Evolutionary conservation across 2,113 vertebrate genomes (phyloP), one percentile per base, ranked within the genome.

Genomic region (Xiphophorus maculatus): DNA sequence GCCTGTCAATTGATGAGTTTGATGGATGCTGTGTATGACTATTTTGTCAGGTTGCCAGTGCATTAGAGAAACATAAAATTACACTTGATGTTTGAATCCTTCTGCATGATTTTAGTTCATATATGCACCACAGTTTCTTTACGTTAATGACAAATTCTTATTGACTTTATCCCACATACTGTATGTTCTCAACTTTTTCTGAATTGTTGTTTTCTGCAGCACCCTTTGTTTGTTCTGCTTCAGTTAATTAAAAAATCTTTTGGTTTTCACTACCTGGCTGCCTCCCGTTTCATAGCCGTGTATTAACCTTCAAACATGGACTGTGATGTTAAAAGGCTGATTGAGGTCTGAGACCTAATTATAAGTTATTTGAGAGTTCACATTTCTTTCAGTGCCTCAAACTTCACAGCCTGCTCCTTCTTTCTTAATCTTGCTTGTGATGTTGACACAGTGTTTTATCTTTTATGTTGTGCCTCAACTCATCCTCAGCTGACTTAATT

Each of bases 331-430:
- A 30, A 30, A 63, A 63, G 15, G 61, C 28, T 63, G 27, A 63
- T 30, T 63, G 61, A 63, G 61, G 61, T 63, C 61, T 63, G 28
- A 63, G 29, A 63, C 13, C 61, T 63, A 63, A 63, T 63, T 63
- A 15, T 30, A 63, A 63, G 13, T 30, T 63, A 63, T 63, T 63
- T 63, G 5, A 29, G 51, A 63, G 60, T 62, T 62, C 11, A n/a
- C n/a, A 28, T 62, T 62, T 62, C n/a, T 28, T 29, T 62, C n/a
- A 62, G 12, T 63, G 13, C 61, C 61, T 14, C 27, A 63, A 63
- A 63, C 28, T 63, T 30, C 29, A 28, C 61, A 29, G 14, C 14
- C 28, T 63, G 28, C 61, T 30, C 27, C 29, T 63, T 29, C 29
- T 63, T 63, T 63, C 12, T 10, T 25, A 63, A 63, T 63, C 27